phyloP scores from a whole-genome alignment of 2,113 vertebrate genomes.

The Rhinogobius similis region DNA sequence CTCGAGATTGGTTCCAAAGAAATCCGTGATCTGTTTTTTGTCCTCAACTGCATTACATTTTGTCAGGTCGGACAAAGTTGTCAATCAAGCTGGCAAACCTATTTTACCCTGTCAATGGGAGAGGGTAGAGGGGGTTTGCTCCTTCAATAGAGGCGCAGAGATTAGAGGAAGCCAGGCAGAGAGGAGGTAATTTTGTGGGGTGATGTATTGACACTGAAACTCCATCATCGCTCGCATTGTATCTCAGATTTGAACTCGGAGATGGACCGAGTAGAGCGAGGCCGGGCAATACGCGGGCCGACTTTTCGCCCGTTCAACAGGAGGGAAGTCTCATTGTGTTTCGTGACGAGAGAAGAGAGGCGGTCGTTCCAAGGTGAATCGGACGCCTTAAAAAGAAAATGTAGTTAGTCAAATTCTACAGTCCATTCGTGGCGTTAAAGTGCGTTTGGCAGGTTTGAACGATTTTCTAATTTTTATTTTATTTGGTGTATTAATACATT shows the following conservation, averaged over 20 bases:
- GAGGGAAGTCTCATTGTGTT: conserved; percentile 16
- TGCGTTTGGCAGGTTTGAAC: too few relatives aligned
- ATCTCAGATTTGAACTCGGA: conserved; percentile 54
- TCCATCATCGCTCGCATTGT: conserved; percentile 72
- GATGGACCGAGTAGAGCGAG: conserved; percentile 34
- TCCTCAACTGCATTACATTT: conserved; percentile 72
- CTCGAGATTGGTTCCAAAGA: conserved; percentile 75
- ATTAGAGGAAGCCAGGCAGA: conserved; percentile 81
- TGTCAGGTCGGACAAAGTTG: conserved; percentile 81
- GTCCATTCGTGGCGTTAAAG: too few relatives aligned
- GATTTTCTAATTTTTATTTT: too few relatives aligned
- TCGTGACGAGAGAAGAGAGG: conserved; percentile 1
- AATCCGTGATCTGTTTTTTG: conserved; percentile 74
- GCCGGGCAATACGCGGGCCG: conserved; percentile 8
- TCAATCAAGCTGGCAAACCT: conserved; percentile 80
- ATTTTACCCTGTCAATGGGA: conserved; percentile 82
- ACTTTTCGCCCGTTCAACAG: conserved; percentile 14
- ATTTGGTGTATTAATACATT: too few relatives aligned
- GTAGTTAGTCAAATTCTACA: neutral
- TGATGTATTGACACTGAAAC: conserved; percentile 78
- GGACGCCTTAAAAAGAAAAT: neutral
- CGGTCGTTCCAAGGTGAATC: neutral
- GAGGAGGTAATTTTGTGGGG: conserved; percentile 74
- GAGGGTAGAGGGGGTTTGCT: conserved; percentile 67
- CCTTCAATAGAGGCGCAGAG: conserved; percentile 76